Conservation (phyloP, 2,888 invertebrate species). For the Antheraea yamamai region DNA sequence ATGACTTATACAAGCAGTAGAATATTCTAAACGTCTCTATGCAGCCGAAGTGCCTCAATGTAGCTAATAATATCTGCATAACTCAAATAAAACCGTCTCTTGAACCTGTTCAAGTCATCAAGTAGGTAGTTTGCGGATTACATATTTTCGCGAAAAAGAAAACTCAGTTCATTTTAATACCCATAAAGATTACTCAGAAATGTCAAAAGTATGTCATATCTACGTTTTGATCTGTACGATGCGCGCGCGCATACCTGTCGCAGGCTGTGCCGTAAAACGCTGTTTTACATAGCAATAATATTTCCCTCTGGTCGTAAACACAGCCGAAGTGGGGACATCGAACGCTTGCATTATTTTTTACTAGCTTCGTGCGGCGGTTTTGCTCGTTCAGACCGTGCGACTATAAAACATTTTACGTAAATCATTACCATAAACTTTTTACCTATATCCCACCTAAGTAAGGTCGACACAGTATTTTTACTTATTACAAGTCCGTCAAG, state of each 20-base stretch:
- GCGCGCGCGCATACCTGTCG: constrained; percentile 45
- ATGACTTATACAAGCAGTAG: too few relatives aligned
- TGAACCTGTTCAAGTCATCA: too few relatives aligned
- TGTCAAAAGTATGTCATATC: constrained; percentile 24
- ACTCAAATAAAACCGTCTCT: too few relatives aligned
- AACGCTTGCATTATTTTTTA: constrained; percentile 13
- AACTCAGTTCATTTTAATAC: neutral
- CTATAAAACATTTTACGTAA: neutral
- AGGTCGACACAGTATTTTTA: too few relatives aligned
- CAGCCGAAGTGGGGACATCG: constrained; percentile 6
- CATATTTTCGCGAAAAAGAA: neutral
- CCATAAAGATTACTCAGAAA: neutral
- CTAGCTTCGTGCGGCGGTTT: constrained; percentile 2
- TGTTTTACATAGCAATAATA: constrained; percentile 69
- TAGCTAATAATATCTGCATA: too few relatives aligned
- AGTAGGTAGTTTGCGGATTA: too few relatives aligned
- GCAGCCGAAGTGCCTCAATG: too few relatives aligned
- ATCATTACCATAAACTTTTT: neutral
- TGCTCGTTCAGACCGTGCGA: neutral
- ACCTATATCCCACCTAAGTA: too few relatives aligned
- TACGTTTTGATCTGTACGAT: constrained; percentile 35
- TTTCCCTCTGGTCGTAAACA: constrained; percentile 55
- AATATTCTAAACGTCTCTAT: too few relatives aligned
- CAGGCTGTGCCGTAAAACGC: constrained; percentile 59
- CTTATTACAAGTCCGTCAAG: too few relatives aligned